A percentile compares a stretch with the other conserved stretches of the same genome.
phyloP scores from a whole-genome alignment of 1,140 invertebrate genomes.

The Bilobella aurantiaca region DNA sequence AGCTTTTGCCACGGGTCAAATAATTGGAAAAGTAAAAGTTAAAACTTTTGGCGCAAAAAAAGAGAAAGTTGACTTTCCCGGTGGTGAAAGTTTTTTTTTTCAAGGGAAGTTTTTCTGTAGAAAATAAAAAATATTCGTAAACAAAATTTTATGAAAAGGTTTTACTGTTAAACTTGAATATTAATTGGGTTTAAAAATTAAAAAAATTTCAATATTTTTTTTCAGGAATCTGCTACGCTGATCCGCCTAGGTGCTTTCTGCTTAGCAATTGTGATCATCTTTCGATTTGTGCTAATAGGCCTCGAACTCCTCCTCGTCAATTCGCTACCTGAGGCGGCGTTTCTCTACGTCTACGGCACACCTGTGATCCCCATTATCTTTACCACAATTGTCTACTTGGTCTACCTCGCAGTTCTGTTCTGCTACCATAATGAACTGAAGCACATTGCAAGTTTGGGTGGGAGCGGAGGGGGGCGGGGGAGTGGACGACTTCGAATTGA shows the following conservation, averaged over 20 bases:
- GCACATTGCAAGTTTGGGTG: constrained; percentile 9
- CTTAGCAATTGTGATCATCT: constrained; percentile 13
- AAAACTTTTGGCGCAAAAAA: too few relatives aligned
- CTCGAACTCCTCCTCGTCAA: constrained; percentile 13
- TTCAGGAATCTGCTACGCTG: constrained; percentile 24
- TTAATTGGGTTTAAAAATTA: neutral
- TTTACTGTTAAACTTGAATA: neutral
- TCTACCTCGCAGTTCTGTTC: constrained; percentile 30
- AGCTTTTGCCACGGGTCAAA: too few relatives aligned
- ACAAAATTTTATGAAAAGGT: neutral
- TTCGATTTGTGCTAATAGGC: constrained; percentile 24
- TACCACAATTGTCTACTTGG: constrained; percentile 26
- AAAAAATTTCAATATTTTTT: neutral
- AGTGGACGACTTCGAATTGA: neutral
- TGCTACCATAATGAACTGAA: constrained; percentile 32
- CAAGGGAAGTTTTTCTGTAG: too few relatives aligned
- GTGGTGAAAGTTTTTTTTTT: too few relatives aligned
- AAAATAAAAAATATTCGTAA: too few relatives aligned
- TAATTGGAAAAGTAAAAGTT: too few relatives aligned
- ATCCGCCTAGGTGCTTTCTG: constrained; percentile 18
- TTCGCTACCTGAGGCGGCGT: constrained; percentile 22
- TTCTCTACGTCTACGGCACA: constrained; percentile 25
- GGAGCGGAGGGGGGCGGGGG: neutral
- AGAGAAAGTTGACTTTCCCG: too few relatives aligned
- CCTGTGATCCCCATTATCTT: constrained; percentile 24